Percentiles rank a stretch among this genome's conserved stretches.
phyloP scores from a whole-genome alignment of 1,140 invertebrate species.

The Bradynema listronoti region DNA sequence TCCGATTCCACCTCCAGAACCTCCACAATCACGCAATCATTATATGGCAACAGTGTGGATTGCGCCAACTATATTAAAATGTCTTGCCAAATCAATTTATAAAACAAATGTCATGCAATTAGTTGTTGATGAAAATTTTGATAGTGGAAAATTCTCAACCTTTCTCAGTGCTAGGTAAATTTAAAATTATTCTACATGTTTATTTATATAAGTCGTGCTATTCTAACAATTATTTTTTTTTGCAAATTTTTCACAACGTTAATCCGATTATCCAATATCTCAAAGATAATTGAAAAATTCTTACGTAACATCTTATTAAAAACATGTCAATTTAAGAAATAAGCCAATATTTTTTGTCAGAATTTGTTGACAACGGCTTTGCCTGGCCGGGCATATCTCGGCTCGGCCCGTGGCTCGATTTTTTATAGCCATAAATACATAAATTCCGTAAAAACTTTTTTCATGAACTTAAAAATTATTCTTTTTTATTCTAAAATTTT shows the following conservation, averaged over 20 bases:
- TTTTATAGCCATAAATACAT: too few relatives aligned
- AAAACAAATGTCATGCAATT: constrained; percentile 27
- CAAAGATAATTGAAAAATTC: too few relatives aligned
- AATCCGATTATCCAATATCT: background rate
- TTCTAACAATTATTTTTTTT: background rate
- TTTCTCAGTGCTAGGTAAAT: constrained; percentile 16
- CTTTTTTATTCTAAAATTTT: too few relatives aligned
- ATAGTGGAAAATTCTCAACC: background rate
- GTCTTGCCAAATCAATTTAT: constrained; percentile 20
- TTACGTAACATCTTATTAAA: too few relatives aligned
- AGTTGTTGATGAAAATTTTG: constrained; percentile 20
- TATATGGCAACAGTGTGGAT: constrained; percentile 33
- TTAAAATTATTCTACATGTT: constrained; percentile 11
- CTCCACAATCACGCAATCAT: constrained; percentile 12
- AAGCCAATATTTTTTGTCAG: too few relatives aligned
- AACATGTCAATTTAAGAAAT: too few relatives aligned
- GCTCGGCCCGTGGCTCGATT: too few relatives aligned
- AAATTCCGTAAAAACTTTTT: too few relatives aligned
- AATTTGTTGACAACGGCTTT: too few relatives aligned
- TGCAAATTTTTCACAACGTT: background rate
- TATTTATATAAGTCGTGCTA: background rate
- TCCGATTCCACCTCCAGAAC: background rate
- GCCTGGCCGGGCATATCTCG: too few relatives aligned
- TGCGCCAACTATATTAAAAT: constrained; percentile 19
- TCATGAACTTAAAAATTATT: too few relatives aligned